Evolutionary conservation across 1,140 invertebrate genomes (phyloP), one percentile per base, ranked within the genome.

Genomic region (Calliphora vicina): DNA sequence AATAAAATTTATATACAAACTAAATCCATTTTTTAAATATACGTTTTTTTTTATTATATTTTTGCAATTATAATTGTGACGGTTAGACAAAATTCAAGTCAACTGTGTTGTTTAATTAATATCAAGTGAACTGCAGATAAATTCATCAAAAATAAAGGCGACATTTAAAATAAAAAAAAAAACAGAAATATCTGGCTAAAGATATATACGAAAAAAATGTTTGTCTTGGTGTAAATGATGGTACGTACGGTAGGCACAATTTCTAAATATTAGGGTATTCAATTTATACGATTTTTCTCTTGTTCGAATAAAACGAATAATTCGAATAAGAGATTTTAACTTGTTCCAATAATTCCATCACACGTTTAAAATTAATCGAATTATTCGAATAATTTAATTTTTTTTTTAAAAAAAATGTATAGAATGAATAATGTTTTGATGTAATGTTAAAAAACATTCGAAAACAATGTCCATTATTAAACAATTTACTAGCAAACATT

Each of bases 61-160:
- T 78, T 76, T 29, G 74, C 74, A 78, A 78, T 78, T 78, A 78
- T 78, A 78, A 78, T 78, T 78, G 74, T 78, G 74, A 78, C 74
- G 74, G n/a, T 78, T 78, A 78, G 74, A 78, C 74, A 78, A 78
- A 78, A 78, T 78, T 78, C 74, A 78, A 78, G 74, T 78, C 74
- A 78, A 78, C 74, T 78, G 74, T 78, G 74, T 78, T 78, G 74
- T 78, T 43, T 78, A 78, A 78, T 45, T 78, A 45, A 78, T 45
- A 20, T 78, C 35, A 45, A 78, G 35, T 78, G 74, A 78, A 78
- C 74, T 78, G 74, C 29, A 78, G n/a, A 78, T 78, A 78, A 78
- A 78, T 78, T 78, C 74, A 78, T 78, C 74, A 78, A 25, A 42
- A 25, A 67, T 20, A 25, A 67, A 67, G 61, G 8, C 61, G 20